Conservation (phyloP, 2,113 vertebrate genomes). For the Condylura cristata region DNA sequence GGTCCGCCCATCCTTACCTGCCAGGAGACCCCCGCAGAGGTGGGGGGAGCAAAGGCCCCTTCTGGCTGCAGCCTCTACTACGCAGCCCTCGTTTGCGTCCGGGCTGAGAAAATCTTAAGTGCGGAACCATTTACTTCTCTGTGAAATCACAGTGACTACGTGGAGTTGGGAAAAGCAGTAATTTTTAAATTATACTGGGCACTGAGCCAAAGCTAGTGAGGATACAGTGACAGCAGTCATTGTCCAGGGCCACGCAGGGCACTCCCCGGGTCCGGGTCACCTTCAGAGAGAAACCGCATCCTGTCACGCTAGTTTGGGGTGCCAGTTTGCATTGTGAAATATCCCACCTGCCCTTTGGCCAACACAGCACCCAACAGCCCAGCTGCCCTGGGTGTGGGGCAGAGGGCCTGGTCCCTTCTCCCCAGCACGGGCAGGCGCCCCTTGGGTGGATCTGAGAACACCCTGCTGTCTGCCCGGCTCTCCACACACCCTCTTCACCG, state of each 20-base stretch:
- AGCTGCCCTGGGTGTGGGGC: background rate
- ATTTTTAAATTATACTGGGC: conserved; percentile 69
- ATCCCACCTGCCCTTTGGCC: background rate
- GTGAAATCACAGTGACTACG: conserved; percentile 73
- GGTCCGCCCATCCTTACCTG: background rate
- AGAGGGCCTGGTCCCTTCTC: too few relatives aligned
- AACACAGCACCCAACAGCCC: background rate
- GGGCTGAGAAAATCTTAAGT: conserved; percentile 73
- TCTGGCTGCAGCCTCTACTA: conserved; percentile 52
- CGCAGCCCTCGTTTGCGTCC: background rate
- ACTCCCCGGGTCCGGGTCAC: background rate
- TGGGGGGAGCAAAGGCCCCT: background rate
- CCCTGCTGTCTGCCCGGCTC: background rate
- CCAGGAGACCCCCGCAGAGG: conserved; percentile 16
- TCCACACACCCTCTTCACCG: background rate
- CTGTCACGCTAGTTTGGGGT: background rate
- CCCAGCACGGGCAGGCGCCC: background rate
- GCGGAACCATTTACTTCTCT: conserved; percentile 71
- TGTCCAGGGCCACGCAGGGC: conserved; percentile 4
- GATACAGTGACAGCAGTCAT: conserved; percentile 51
- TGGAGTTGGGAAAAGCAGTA: conserved; percentile 56
- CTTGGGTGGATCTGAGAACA: background rate
- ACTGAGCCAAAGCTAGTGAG: conserved; percentile 48
- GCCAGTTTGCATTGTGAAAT: background rate
- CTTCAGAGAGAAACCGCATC: background rate